Conservation (phyloP, 2,797 vertebrate genomes). For the Nannoperca australis region DNA sequence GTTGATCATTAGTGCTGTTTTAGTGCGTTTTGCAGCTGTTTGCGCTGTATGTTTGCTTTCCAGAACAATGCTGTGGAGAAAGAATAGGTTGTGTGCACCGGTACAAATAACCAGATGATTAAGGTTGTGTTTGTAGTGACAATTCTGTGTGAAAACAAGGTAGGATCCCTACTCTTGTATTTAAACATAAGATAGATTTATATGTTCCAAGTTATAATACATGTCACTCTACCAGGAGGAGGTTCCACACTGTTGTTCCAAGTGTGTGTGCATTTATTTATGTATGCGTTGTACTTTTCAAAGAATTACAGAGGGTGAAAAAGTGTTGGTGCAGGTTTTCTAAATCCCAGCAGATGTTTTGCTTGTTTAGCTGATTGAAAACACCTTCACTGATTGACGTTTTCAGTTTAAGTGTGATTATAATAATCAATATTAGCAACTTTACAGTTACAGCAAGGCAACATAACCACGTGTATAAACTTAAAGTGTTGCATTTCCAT, state of each 20-base stretch:
- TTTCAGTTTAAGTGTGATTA: background rate
- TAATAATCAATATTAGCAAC: background rate
- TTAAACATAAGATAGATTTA: background rate
- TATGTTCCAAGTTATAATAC: background rate
- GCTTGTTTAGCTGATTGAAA: conserved; percentile 2
- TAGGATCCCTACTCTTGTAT: background rate
- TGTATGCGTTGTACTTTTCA: background rate
- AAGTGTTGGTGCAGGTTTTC: background rate
- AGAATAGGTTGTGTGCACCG: background rate
- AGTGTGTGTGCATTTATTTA: background rate
- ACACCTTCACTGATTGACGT: background rate
- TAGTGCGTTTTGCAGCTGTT: conserved; percentile 4
- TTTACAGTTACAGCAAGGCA: too few relatives aligned
- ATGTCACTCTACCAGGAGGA: background rate
- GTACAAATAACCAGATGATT: background rate
- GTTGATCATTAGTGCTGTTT: conserved; percentile 12
- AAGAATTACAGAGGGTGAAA: conserved; percentile 1
- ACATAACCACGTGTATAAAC: too few relatives aligned
- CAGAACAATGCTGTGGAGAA: background rate
- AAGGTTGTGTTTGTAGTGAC: background rate
- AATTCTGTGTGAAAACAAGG: too few relatives aligned
- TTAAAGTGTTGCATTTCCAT: too few relatives aligned
- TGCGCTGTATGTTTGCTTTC: background rate
- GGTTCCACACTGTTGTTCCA: background rate
- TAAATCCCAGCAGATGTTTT: conserved; percentile 3